Percentiles rank a stretch among this genome's conserved stretches.
These are phyloP conservation scores for Temnothorax unifasciatus DNA, from an alignment of 2,888 invertebrate species.

Conservation along the genomic window DNA sequence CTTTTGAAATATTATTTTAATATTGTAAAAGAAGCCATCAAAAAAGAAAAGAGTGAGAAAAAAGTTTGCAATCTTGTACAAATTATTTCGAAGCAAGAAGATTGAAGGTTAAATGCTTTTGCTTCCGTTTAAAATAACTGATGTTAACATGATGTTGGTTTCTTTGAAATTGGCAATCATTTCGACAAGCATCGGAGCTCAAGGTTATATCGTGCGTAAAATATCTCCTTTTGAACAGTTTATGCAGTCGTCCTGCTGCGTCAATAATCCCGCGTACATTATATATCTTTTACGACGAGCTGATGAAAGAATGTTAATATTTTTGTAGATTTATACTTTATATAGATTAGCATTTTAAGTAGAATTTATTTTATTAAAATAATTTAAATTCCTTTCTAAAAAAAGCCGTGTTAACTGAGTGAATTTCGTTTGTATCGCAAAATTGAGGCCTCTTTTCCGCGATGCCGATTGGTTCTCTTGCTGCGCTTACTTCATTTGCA, in stretches of 20 bases:
- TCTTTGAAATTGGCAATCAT: conserved; percentile 32
- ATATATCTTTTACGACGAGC: conserved; percentile 10
- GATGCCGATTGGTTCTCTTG: too few species aligned
- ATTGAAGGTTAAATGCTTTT: conserved; percentile 1
- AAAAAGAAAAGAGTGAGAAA: neutral
- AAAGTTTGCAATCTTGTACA: neutral
- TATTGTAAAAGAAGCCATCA: neutral
- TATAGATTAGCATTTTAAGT: neutral
- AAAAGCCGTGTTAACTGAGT: too few species aligned
- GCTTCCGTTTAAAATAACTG: neutral
- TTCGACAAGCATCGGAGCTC: neutral
- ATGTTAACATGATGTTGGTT: neutral
- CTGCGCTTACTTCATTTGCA: too few species aligned
- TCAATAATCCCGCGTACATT: neutral
- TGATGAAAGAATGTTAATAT: neutral
- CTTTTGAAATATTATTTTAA: neutral
- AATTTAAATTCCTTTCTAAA: too few species aligned
- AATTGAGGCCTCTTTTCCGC: too few species aligned
- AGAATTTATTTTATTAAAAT: neutral
- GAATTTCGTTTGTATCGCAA: too few species aligned
- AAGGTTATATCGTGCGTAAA: neutral
- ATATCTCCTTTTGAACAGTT: neutral
- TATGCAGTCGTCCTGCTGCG: neutral
- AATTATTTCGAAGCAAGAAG: neutral
- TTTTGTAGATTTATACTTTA: neutral